Percentiles rank a stretch among this genome's conserved stretches.
These are phyloP conservation scores for Mormyrops attenuatus DNA, from an alignment of 2,797 vertebrate genomes.

Conservation along the genomic window DNA sequence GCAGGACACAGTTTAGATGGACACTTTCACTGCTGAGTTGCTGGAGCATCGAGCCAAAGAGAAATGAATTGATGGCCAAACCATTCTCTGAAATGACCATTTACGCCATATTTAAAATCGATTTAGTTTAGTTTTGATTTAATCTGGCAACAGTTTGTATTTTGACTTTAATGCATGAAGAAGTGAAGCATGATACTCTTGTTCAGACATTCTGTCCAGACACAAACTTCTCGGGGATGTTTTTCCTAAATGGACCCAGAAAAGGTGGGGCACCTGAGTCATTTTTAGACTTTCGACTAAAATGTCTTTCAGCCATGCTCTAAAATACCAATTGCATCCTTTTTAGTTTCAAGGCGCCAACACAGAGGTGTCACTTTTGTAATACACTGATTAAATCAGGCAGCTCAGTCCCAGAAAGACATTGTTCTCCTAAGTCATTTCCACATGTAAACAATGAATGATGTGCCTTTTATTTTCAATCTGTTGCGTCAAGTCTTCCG, in stretches of 20 bases:
- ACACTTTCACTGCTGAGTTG: not conserved
- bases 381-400: not conserved
- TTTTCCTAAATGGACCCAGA: not conserved
- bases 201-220: not conserved
- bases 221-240: not conserved
- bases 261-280: not conserved
- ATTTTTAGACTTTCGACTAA: not conserved
- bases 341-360: not conserved
- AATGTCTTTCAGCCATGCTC: not conserved
- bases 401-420: not conserved
- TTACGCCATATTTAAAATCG: not conserved
- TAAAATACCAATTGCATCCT: not conserved
- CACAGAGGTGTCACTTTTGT: not conserved
- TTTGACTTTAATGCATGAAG: not conserved
- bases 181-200: not conserved
- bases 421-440: not conserved
- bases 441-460: not conserved
- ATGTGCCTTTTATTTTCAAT: not conserved
- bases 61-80: not conserved
- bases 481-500: not conserved
- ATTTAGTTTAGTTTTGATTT: not conserved
- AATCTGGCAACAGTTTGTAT: not conserved
- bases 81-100: not conserved
- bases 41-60: not conserved
- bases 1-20: not conserved